Base-by-base conservation (phyloP, 2,797 vertebrate genomes). In the Lagodon rhomboides region DNA sequence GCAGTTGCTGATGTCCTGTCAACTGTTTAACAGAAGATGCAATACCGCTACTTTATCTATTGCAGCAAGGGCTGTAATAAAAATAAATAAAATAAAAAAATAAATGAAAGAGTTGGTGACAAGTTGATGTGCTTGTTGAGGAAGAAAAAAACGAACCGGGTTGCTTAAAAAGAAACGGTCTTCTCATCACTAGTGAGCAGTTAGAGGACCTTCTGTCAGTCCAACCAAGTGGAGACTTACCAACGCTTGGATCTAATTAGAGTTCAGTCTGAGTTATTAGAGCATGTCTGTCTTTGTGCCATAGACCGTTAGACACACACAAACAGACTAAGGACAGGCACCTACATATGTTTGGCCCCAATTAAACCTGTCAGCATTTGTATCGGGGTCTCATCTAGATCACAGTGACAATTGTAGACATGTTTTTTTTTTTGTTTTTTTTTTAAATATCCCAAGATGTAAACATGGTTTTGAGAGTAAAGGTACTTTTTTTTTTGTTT, bases 261-360 rank as follows among this genome's bases (percentile, higher is more conserved):
- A 92, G 89, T 82, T 75, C 83, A 91, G 90, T 84, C 64, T 58
- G 87, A 90, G 89, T 95, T 90, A 95, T 87, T 87, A 92, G 93
- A 95, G 94, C 93, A 92, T 92, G 89, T 91, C 84, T 85, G 75
- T 81, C 83, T 88, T 84, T 86, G 89, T 88, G 79, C 73, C 27
- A 49, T 75, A 62, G 27, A 80, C 87, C 82, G 74, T 89, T 81
- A 67, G 86, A 89, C 79, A 87, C 86, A 77, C 74, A 77, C 79
- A 85, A 87, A 83, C 85, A 79, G 68, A 50, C 68, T 4, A 27
- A 82, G 22, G 68, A 71, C n/a, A 12, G 17, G 22, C 72, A 79
- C 69, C 71, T 87, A 61, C 63, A 58, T 64, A 60, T 38, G 43
- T 78, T 71, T 84, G 83, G 85, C 86, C 87, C 85, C 76, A 77